A percentile compares a stretch with the other conserved stretches of the same genome.
phyloP scores from a whole-genome alignment of 2,888 invertebrate species.

The Drosophila austrosaltans region DNA sequence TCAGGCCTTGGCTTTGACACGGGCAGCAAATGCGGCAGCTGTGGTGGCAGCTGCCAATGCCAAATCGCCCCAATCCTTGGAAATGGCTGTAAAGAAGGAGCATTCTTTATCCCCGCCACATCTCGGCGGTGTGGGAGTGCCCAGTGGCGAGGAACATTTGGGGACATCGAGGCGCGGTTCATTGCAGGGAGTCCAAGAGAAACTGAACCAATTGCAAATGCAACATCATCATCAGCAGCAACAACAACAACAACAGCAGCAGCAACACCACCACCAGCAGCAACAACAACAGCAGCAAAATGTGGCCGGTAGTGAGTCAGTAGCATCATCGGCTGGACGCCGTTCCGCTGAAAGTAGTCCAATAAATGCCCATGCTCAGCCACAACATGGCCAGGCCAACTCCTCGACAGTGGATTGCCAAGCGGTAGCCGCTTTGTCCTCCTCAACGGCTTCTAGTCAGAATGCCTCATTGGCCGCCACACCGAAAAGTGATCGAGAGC shows the following conservation, averaged over 20 bases:
- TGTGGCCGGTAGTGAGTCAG: slow-evolving; percentile 22
- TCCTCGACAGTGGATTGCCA: slow-evolving; percentile 43
- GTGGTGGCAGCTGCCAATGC: slow-evolving; percentile 78
- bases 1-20: slow-evolving; percentile 88
- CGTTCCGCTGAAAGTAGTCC: slow-evolving; percentile 68
- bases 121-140: slow-evolving; percentile 49
- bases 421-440: slow-evolving; percentile 48
- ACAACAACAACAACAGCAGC: slow-evolving; percentile 73
- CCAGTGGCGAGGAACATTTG: slow-evolving; percentile 51
- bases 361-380: slow-evolving; percentile 46
- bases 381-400: slow-evolving; percentile 44
- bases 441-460: slow-evolving; percentile 77
- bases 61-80: slow-evolving; percentile 84
- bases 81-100: slow-evolving; percentile 82
- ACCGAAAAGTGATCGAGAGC: slow-evolving; percentile 73
- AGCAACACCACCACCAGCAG: slow-evolving; percentile 63
- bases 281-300: slow-evolving; percentile 45
- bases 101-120: slow-evolving; percentile 81
- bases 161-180: slow-evolving; percentile 69
- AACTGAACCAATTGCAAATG: slow-evolving; percentile 78
- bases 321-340: slow-evolving; percentile 47
- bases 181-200: slow-evolving; percentile 81
- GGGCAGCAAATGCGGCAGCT: slow-evolving; percentile 82
- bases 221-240: slow-evolving; percentile 77
- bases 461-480: slow-evolving; percentile 74